Evolutionary conservation across 2,888 invertebrate species (phyloP).

Genomic region (Coleophora flavipennella): DNA sequence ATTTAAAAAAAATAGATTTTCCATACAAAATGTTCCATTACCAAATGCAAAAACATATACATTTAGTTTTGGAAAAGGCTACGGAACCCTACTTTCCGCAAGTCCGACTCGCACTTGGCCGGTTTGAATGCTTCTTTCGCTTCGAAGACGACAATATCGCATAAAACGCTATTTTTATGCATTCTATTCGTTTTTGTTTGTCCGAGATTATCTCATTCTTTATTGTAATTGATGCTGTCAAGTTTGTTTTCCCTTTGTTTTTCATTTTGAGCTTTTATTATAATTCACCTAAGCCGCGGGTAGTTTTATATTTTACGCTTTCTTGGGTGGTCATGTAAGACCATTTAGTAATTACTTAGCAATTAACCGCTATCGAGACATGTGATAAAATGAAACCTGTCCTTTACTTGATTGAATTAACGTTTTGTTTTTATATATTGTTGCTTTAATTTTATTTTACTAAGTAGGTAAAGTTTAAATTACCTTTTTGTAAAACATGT

Average conservation of each 20-base stretch:
- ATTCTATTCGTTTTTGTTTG: conserved; percentile 6
- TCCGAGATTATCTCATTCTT: conserved; percentile 4
- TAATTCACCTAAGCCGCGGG: background rate
- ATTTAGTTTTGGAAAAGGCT: too few relatives aligned
- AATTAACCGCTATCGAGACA: conserved; percentile 22
- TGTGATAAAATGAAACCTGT: conserved; percentile 9
- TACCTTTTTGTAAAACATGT: too few relatives aligned
- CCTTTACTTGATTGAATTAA: background rate
- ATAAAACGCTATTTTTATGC: conserved; percentile 14
- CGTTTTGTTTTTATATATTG: conserved; percentile 9
- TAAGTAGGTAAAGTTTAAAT: too few relatives aligned
- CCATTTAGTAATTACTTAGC: conserved; percentile 21
- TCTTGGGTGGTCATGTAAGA: conserved; percentile 26
- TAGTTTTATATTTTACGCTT: conserved; percentile 5
- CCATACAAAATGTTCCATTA: too few relatives aligned
- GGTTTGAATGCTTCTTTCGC: too few relatives aligned
- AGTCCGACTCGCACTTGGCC: too few relatives aligned
- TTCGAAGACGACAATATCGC: conserved; percentile 17
- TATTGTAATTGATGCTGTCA: conserved; percentile 2
- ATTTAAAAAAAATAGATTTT: too few relatives aligned
- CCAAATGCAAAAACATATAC: too few relatives aligned
- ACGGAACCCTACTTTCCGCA: too few relatives aligned
- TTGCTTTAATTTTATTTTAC: too few relatives aligned
- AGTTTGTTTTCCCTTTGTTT: background rate
- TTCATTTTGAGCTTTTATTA: conserved; percentile 1